A percentile compares a stretch with the other conserved stretches of the same genome.
phyloP scores from a whole-genome alignment of 2,797 vertebrate species.

The Anomalospiza imberbis region DNA sequence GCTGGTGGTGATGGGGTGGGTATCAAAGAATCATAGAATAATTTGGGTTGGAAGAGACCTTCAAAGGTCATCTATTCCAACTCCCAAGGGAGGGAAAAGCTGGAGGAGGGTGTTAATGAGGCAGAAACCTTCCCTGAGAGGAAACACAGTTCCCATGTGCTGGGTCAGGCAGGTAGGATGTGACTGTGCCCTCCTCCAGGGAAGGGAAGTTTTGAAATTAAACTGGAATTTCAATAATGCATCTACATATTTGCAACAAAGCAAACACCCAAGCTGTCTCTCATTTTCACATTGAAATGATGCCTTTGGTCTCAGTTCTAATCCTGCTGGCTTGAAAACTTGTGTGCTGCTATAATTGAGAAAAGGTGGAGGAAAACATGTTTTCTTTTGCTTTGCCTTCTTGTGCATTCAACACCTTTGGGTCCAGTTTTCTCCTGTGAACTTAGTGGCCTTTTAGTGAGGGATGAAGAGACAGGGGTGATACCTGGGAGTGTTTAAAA shows the following conservation, averaged over 20 bases:
- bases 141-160: rapidly evolving
- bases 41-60: not conserved
- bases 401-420: not conserved
- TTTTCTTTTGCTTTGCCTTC: not conserved
- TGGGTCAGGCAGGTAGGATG: not conserved
- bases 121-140: not conserved
- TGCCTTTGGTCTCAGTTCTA: not conserved
- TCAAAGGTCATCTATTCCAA: not conserved
- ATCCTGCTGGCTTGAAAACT: not conserved
- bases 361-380: not conserved
- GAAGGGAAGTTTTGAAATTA: not conserved
- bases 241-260: not conserved
- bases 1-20: not conserved
- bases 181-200: not conserved
- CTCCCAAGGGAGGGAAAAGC: not conserved
- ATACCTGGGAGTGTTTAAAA: not conserved
- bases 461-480: not conserved
- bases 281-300: not conserved
- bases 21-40: not conserved
- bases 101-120: not conserved
- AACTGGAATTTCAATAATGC: slow-evolving; percentile 9
- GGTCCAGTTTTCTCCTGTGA: not conserved
- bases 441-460: not conserved
- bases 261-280: not conserved
- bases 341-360: not conserved